Conservation (phyloP, 2,113 vertebrate species). For the Heterotilapia buettikoferi region DNA sequence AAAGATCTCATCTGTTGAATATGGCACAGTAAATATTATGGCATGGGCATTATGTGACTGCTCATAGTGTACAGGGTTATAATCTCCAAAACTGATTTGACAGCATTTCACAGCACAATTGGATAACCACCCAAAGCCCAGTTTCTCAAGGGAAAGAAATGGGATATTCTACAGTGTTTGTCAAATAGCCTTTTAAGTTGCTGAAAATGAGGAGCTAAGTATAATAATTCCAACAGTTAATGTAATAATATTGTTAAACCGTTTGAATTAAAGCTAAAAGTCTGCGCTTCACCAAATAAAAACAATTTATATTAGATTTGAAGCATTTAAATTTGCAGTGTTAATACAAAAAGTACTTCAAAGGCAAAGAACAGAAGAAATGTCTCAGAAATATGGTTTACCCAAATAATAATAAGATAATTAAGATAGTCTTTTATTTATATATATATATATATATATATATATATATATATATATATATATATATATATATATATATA, state of each 20-base stretch:
- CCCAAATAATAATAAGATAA: background rate
- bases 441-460: background rate
- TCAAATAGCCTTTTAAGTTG: background rate
- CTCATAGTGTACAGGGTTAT: background rate
- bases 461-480: background rate
- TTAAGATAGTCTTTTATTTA: background rate
- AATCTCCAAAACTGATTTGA: background rate
- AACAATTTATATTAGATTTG: background rate
- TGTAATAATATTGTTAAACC: background rate
- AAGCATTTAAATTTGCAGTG: background rate
- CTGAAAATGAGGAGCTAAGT: rapidly evolving
- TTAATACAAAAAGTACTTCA: background rate
- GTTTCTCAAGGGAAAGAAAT: background rate
- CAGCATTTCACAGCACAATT: background rate
- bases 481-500: too few relatives aligned
- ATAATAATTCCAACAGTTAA: background rate
- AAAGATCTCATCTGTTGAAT: background rate
- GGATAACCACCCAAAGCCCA: background rate
- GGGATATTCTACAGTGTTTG: background rate
- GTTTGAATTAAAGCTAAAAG: background rate
- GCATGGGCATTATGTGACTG: rapidly evolving
- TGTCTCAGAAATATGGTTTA: background rate
- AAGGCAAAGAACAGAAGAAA: background rate
- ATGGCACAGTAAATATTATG: background rate
- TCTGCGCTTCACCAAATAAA: background rate